Evolutionary conservation across 2,888 invertebrate genomes (phyloP), one percentile per base, ranked within the genome.

Genomic region (Globia sparganii): DNA sequence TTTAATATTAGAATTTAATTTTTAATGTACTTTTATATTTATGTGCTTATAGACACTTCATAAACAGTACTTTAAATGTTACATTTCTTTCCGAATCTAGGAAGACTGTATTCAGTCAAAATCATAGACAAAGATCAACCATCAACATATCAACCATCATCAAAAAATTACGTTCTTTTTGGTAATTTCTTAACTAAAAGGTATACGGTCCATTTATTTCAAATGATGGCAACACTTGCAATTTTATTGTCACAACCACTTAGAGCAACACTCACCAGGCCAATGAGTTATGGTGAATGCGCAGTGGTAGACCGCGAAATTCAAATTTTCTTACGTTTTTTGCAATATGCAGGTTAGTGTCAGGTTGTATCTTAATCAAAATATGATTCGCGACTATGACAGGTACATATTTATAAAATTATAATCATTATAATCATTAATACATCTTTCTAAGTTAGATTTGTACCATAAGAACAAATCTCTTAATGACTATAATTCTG

Each of bases 1-100:
- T 80, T 69, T 49, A 69, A 65, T 72, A 65, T 72, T 62, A 61
- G 5, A 71, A 74, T 68, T 40, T 18, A 72, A 69, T 70, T 4
- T 77, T 69, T 34, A 62, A 72, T 61, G 40, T 81, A 79, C 62
- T 31, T 83, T 66, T 65, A 25, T 68, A 65, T 72, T 15, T 62
- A 53, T 69, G n/a, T 67, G 58, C 25, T 8, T 70, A 67, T 62
- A 58, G n/a, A 58, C 73, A 58, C n/a, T 31, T 78, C 34, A 25
- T 59, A 15, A 53, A 15, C 59, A 40, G 56, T 73, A 65, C 5
- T 77, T 28, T 37, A 49, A 61, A 62, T 31, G 8, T 53, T n/a
- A 53, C 37, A 53, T 59, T 64, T 59, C 8, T 64, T 46, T 66
- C 25, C 18, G 25, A 70, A 70, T 66, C n/a, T 58, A 70, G 31